These are phyloP conservation scores for Cephus pygmeus DNA, from an alignment of 2,888 invertebrate species.

Conservation along the genomic window DNA sequence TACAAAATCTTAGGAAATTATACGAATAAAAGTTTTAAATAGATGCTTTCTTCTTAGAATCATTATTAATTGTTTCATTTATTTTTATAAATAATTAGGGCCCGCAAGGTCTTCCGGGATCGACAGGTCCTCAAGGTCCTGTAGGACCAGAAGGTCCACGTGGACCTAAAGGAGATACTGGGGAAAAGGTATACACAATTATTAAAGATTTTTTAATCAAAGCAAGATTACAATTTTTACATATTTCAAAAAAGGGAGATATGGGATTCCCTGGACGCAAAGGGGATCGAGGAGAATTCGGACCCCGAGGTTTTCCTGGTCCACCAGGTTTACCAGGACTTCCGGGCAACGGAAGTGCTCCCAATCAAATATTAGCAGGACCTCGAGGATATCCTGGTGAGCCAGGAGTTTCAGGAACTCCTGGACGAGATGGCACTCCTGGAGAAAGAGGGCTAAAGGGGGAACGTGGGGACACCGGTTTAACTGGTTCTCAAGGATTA, in stretches of 20 bases:
- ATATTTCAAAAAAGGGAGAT: slow-evolving; percentile 23
- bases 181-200: slow-evolving; percentile 37
- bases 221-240: not conserved
- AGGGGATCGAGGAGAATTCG: slow-evolving; percentile 32
- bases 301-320: slow-evolving; percentile 15
- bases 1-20: not conserved
- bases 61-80: not conserved
- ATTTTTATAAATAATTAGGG: slow-evolving; percentile 47
- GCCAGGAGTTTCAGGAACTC: slow-evolving; percentile 42
- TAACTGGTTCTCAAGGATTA: slow-evolving; percentile 64
- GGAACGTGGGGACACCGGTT: slow-evolving; percentile 45
- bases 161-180: slow-evolving; percentile 53
- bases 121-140: slow-evolving; percentile 64
- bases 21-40: slow-evolving; percentile 14
- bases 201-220: not conserved
- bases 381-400: slow-evolving; percentile 39
- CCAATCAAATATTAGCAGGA: slow-evolving; percentile 37
- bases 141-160: slow-evolving; percentile 64
- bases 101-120: slow-evolving; percentile 64
- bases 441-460: slow-evolving; percentile 56
- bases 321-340: not conserved
- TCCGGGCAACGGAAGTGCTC: not conserved
- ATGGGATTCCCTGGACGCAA: slow-evolving; percentile 34
- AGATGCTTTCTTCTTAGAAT: not conserved
- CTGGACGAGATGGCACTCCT: slow-evolving; percentile 58